A percentile compares a stretch with the other conserved stretches of the same genome.
Evolutionary conservation across 2,113 vertebrate genomes (phyloP).

Genomic region (Vidua macroura): DNA sequence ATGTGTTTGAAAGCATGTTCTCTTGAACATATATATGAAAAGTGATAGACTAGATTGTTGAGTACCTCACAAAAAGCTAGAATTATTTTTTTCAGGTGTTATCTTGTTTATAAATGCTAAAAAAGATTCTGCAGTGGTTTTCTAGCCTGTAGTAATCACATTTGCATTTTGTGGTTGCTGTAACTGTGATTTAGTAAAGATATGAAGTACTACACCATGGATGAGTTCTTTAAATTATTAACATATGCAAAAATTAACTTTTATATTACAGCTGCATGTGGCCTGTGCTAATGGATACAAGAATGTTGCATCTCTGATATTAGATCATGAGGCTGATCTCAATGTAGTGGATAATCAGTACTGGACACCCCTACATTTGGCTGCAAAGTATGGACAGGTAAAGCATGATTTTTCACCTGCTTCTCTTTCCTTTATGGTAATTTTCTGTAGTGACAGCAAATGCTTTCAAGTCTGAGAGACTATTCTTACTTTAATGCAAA

Average conservation of each 20-base stretch:
- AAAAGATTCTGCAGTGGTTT: neutral
- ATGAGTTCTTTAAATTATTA: neutral
- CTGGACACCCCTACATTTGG: constrained; percentile 93
- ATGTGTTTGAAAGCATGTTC: neutral
- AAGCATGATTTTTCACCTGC: neutral
- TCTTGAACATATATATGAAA: neutral
- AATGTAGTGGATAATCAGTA: constrained; percentile 78
- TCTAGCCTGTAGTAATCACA: neutral
- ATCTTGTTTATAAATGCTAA: neutral
- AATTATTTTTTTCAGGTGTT: neutral
- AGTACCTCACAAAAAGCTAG: neutral
- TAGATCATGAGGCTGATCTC: constrained; percentile 83
- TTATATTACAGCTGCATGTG: constrained; percentile 83
- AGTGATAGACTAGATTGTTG: neutral
- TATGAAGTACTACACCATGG: rapidly evolving
- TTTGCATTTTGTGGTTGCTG: neutral
- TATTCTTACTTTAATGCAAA: neutral
- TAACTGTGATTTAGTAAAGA: neutral
- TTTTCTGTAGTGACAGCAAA: neutral
- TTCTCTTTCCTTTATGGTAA: neutral
- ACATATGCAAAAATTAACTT: neutral
- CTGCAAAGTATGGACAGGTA: constrained; percentile 96
- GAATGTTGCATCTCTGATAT: constrained; percentile 80
- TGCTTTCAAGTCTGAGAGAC: neutral
- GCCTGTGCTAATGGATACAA: constrained; percentile 90